These are phyloP conservation scores for Escarpia spicata DNA, from an alignment of 2,888 invertebrate species.

Conservation along the genomic window DNA sequence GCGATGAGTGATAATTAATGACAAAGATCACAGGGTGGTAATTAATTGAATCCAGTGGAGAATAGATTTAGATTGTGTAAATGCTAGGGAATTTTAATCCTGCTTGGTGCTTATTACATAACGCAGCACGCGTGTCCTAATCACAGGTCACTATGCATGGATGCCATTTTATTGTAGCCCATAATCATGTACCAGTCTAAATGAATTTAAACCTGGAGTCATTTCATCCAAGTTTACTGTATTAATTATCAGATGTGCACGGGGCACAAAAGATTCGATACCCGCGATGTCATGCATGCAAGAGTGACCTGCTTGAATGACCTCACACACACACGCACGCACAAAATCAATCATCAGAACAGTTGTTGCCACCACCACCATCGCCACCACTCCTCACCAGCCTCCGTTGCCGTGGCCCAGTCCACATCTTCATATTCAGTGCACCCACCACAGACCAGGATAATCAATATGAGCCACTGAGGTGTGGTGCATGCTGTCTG, in stretches of 20 bases:
- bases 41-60: not conserved
- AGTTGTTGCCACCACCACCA: not conserved
- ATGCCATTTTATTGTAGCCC: not conserved
- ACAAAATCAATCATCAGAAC: not conserved
- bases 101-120: not conserved
- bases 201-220: not conserved
- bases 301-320: not conserved
- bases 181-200: not conserved
- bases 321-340: not conserved
- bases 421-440: conserved; percentile 16
- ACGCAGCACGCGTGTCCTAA: not conserved
- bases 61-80: not conserved
- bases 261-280: not conserved
- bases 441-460: not conserved
- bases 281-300: not conserved
- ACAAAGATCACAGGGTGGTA: not conserved
- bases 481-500: not conserved
- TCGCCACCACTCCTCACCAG: not conserved
- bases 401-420: not conserved
- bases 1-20: not conserved
- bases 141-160: not conserved
- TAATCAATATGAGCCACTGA: not conserved
- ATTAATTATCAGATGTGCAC: not conserved
- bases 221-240: not conserved
- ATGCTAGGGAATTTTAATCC: not conserved